These are phyloP conservation scores for Drosophila monieri DNA, from an alignment of 2,888 invertebrate species.

Conservation along the genomic window DNA sequence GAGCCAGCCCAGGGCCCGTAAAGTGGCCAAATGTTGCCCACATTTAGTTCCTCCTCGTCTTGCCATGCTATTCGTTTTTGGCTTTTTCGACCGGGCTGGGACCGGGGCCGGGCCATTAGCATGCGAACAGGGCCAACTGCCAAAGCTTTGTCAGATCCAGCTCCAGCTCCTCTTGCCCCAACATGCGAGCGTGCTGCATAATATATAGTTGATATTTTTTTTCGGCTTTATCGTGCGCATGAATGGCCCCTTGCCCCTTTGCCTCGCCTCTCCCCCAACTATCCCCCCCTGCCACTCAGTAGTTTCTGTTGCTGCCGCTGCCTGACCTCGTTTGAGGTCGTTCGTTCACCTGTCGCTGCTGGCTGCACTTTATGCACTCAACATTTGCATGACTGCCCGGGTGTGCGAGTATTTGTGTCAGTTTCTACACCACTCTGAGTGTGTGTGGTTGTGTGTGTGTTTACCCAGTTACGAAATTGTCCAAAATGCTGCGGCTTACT, in stretches of 20 bases:
- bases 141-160: slow-evolving; percentile 33
- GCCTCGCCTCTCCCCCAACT: background rate
- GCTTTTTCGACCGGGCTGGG: slow-evolving; percentile 15
- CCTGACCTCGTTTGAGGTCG: slow-evolving; percentile 81
- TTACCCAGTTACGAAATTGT: slow-evolving; percentile 80
- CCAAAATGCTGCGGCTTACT: slow-evolving; percentile 77
- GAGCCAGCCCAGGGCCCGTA: slow-evolving; percentile 31
- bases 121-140: slow-evolving; percentile 66
- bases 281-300: slow-evolving; percentile 8
- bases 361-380: slow-evolving; percentile 74
- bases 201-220: slow-evolving; percentile 58
- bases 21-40: slow-evolving; percentile 76
- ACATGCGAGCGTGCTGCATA: slow-evolving; percentile 31
- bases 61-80: background rate
- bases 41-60: slow-evolving; percentile 40
- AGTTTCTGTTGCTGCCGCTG: slow-evolving; percentile 45
- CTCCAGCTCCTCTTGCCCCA: slow-evolving; percentile 4
- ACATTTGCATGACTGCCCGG: slow-evolving; percentile 67
- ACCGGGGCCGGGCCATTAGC: slow-evolving; percentile 54
- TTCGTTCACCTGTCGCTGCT: slow-evolving; percentile 77
- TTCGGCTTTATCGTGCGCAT: slow-evolving; percentile 74
- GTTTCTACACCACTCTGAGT: slow-evolving; percentile 37
- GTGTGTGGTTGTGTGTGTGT: slow-evolving; percentile 41
- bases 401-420: slow-evolving; percentile 15
- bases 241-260: slow-evolving; percentile 56